A percentile compares a stretch with the other conserved stretches of the same genome.
Conservation (phyloP, 2,888 invertebrate genomes). For the Calameuta idolon region DNA sequence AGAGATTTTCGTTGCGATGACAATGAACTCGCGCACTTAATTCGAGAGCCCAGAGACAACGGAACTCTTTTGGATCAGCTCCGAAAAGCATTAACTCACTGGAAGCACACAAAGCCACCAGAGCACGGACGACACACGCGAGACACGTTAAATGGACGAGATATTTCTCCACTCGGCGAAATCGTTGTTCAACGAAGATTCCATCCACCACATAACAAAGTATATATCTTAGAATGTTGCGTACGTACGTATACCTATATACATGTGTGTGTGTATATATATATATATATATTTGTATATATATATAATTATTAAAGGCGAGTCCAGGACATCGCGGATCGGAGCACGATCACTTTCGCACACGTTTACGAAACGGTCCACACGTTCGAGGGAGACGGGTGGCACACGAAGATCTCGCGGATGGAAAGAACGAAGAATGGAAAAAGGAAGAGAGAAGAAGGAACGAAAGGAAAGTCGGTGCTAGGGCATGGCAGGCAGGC, state of each 20-base stretch:
- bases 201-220: background rate
- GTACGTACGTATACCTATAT: background rate
- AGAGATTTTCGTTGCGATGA: background rate
- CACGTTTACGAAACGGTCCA: background rate
- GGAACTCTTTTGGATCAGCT: background rate
- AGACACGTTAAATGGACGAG: background rate
- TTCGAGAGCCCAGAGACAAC: background rate
- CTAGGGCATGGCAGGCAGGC: constrained; percentile 62
- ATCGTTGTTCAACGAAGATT: background rate
- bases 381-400: background rate
- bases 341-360: background rate
- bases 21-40: constrained; percentile 5
- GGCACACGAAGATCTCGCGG: background rate
- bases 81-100: background rate
- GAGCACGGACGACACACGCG: background rate
- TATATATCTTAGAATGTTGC: background rate
- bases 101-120: background rate
- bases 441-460: constrained; percentile 25
- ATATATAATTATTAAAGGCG: background rate
- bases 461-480: constrained; percentile 52
- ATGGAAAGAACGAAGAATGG: constrained; percentile 21
- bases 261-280: background rate
- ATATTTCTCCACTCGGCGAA: background rate
- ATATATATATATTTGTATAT: background rate
- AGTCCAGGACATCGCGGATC: constrained; percentile 9